phyloP scores from a whole-genome alignment of 2,888 invertebrate species.

The Pollenia amentaria region DNA sequence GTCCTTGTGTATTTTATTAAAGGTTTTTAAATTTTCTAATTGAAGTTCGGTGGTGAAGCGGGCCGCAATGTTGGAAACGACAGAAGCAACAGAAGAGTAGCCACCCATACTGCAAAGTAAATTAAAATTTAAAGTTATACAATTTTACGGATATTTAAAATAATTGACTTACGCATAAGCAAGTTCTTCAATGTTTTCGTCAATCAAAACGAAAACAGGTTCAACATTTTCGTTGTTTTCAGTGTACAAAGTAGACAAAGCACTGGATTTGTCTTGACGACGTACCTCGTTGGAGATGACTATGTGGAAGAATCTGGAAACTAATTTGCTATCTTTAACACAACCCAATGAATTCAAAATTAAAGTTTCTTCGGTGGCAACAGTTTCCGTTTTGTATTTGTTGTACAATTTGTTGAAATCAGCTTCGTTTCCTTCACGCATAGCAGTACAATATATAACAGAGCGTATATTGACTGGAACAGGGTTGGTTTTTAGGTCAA shows the following conservation, averaged over 20 bases:
- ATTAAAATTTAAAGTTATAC: background rate
- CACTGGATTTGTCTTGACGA: conserved; percentile 82
- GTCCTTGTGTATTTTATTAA: conserved; percentile 77
- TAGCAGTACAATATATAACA: conserved; percentile 85
- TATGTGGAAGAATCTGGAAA: conserved; percentile 86
- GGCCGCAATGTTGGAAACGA: conserved; percentile 81
- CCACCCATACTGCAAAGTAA: conserved; percentile 79
- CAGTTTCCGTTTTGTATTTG: conserved; percentile 80
- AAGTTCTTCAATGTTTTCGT: conserved; percentile 75
- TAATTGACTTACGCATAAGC: conserved; percentile 79
- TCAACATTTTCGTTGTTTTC: conserved; percentile 86
- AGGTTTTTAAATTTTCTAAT: conserved; percentile 76
- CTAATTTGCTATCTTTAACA: conserved; percentile 85
- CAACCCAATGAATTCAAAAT: conserved; percentile 90
- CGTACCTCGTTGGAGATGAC: conserved; percentile 84
- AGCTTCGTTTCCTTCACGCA: too few species aligned
- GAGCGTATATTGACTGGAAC: conserved; percentile 88
- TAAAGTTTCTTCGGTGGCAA: conserved; percentile 89
- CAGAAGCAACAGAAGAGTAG: conserved; percentile 79
- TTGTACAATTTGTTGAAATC: too few species aligned
- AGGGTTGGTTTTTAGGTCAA: conserved; percentile 76
- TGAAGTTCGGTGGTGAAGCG: conserved; percentile 81
- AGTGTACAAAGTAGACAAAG: conserved; percentile 85
- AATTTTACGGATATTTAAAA: background rate
- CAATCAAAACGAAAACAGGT: conserved; percentile 86